Evolutionary conservation across 2,888 invertebrate species (phyloP).

Genomic region (Megalurothrips usitatus): DNA sequence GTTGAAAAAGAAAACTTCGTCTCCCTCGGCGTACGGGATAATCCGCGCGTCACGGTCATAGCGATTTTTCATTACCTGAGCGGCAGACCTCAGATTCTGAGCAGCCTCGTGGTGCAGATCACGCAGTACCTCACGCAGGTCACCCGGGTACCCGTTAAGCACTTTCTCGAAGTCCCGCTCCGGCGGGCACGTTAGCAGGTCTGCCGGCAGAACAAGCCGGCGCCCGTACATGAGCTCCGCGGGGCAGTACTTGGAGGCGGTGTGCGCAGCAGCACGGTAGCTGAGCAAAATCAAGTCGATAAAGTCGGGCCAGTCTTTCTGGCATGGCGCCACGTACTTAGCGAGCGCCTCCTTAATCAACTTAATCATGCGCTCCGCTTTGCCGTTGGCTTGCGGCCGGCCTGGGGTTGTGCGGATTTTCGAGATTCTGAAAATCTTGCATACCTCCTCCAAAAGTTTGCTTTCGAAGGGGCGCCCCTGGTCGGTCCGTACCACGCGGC

Average conservation of each 20-base stretch:
- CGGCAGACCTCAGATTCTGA: not conserved
- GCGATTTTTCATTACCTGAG: not conserved
- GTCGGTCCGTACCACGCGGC: not conserved
- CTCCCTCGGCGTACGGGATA: not conserved
- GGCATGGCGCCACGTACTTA: not conserved
- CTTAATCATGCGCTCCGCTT: not conserved
- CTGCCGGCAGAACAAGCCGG: not conserved
- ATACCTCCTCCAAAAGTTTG: not conserved
- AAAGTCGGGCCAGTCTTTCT: constrained; percentile 2
- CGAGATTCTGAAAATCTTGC: not conserved
- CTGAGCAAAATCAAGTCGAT: not conserved
- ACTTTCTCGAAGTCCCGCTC: not conserved
- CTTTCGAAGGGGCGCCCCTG: not conserved
- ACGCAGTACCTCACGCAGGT: not conserved
- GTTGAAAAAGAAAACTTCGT: not conserved
- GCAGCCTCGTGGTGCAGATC: not conserved
- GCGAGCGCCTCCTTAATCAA: not conserved
- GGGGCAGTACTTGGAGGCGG: not conserved
- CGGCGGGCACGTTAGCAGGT: not conserved
- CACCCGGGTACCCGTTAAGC: not conserved
- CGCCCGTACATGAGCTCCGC: constrained; percentile 5
- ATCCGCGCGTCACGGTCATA: not conserved
- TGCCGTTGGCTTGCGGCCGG: constrained; percentile 2
- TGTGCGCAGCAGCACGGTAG: not conserved
- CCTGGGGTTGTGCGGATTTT: not conserved